These are phyloP conservation scores for Pseudorhiza aurosa DNA, from an alignment of 30 jellyfish, hydroid and myxozoan species.

Conservation along the genomic window DNA sequence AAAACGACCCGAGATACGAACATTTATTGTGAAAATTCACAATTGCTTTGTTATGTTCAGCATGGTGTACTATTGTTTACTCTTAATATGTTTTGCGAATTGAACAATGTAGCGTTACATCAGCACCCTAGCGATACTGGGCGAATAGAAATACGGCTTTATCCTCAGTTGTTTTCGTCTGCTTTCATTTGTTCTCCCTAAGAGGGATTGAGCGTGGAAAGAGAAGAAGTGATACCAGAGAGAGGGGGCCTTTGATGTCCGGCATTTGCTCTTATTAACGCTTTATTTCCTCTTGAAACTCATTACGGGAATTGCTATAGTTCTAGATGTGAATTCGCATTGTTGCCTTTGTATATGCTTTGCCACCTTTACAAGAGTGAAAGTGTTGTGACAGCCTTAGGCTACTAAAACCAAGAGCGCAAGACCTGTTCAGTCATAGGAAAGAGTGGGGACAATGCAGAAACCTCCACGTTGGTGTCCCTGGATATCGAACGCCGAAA, in stretches of 20 bases:
- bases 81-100: conserved; percentile 15
- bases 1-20: conserved; percentile 61
- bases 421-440: no score
- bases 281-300: background rate
- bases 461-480: no score
- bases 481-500: no score
- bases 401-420: no score
- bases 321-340: background rate
- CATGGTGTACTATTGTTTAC: conserved; percentile 46
- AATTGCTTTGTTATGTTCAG: conserved; percentile 31
- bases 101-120: conserved; percentile 34
- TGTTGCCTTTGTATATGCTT: no score
- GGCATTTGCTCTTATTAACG: background rate
- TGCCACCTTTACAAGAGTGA: no score
- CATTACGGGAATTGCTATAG: background rate
- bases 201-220: background rate
- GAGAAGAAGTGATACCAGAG: conserved; percentile 21
- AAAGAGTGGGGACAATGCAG: no score
- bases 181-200: background rate
- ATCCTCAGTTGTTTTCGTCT: conserved; percentile 8
- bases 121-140: conserved; percentile 15
- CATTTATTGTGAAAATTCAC: conserved; percentile 35
- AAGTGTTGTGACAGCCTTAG: no score
- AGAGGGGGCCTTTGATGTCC: background rate
- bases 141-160: conserved; percentile 16